Evolutionary conservation across 2,888 invertebrate genomes (phyloP).

Genomic region (Caenorhabditis sinica): DNA sequence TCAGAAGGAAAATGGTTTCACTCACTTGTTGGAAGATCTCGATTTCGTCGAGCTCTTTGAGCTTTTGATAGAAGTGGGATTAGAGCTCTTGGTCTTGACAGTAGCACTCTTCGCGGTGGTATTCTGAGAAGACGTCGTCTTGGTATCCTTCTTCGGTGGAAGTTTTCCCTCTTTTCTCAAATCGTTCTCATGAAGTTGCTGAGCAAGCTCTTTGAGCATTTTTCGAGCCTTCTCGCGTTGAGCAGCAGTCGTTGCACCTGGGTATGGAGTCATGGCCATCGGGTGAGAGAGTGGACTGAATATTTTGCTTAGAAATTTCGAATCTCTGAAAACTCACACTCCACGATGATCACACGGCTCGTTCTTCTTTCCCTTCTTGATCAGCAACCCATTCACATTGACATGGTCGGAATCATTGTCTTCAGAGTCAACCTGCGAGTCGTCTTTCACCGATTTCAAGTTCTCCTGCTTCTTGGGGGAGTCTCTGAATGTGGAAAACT

Average conservation of each 20-base stretch:
- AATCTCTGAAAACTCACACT: conserved; percentile 44
- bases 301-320: too few relatives aligned
- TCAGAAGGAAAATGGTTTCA: too few relatives aligned
- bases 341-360: conserved; percentile 50
- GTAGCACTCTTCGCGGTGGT: background rate
- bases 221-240: conserved; percentile 43
- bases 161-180: conserved; percentile 5
- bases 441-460: background rate
- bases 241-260: conserved; percentile 28
- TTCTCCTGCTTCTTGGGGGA: too few relatives aligned
- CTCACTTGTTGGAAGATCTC: conserved; percentile 23
- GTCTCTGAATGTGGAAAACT: too few relatives aligned
- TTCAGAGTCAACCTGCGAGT: background rate
- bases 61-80: background rate
- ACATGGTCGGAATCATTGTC: background rate
- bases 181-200: conserved; percentile 14
- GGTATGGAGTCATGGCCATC: conserved; percentile 57
- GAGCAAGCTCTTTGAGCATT: conserved; percentile 46
- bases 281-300: conserved; percentile 52
- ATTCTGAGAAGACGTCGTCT: background rate
- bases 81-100: too few relatives aligned
- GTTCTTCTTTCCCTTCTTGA: background rate
- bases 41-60: background rate
- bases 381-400: background rate
- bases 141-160: background rate